Conservation (phyloP, 2,113 vertebrate genomes). For the Cepphus grylle region DNA sequence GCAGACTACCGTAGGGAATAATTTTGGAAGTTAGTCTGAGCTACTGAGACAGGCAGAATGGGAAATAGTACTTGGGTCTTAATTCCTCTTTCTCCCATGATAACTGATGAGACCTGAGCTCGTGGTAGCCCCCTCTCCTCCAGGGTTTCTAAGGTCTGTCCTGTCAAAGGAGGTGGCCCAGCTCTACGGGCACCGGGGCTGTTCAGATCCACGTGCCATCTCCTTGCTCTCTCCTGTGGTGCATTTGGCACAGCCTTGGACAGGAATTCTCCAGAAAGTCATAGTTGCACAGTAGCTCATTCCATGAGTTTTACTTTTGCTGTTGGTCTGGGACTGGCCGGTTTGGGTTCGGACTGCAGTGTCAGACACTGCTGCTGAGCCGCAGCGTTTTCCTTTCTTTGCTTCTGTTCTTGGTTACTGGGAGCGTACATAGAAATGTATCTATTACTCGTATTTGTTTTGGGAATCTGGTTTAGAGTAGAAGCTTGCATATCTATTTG, state of each 20-base stretch:
- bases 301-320: not conserved
- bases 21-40: not conserved
- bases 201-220: accelerated
- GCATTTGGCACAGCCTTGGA: not conserved
- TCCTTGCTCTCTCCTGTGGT: not conserved
- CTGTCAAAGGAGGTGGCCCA: not conserved
- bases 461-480: not conserved
- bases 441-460: accelerated
- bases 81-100: not conserved
- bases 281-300: not conserved
- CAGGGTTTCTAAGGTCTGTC: accelerated
- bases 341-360: not conserved
- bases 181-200: accelerated
- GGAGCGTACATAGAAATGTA: not conserved
- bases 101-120: not conserved
- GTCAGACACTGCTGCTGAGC: not conserved
- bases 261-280: not conserved
- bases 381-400: not conserved
- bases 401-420: not conserved
- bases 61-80: not conserved
- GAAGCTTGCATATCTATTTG: not conserved
- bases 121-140: not conserved
- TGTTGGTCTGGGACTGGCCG: not conserved
- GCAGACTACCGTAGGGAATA: accelerated
- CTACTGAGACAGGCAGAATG: not conserved